These are phyloP conservation scores for Etia nguti DNA, from an alignment of 2,113 vertebrate species.

Conservation along the genomic window DNA sequence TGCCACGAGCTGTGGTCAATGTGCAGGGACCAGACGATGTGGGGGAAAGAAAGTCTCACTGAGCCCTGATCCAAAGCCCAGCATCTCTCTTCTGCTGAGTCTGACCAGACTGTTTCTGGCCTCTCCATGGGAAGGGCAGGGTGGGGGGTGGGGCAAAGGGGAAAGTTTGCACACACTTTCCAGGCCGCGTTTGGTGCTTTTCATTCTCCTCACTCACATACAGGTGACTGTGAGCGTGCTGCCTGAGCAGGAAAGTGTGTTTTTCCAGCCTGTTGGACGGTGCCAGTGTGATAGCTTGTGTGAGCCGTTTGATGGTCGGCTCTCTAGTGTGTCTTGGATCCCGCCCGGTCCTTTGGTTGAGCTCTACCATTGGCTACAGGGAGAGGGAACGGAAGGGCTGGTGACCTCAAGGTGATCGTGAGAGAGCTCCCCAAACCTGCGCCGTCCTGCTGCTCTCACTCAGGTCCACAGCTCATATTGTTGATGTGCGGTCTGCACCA, in stretches of 20 bases:
- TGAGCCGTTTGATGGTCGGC: constrained; percentile 23
- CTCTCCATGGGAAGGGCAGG: neutral
- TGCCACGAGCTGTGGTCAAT: neutral
- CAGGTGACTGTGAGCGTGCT: constrained; percentile 3
- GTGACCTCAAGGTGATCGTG: constrained; percentile 60
- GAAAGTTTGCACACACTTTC: constrained; percentile 1
- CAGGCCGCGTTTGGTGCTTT: neutral
- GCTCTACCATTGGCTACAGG: constrained; percentile 58
- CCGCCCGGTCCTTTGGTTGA: constrained; percentile 41
- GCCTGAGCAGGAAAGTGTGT: constrained; percentile 37
- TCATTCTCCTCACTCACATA: constrained; percentile 9
- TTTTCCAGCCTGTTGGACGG: constrained; percentile 23
- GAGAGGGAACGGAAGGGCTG: constrained; percentile 29
- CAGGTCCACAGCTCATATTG: constrained; percentile 80
- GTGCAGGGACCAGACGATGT: constrained; percentile 2
- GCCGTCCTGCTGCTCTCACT: constrained; percentile 62
- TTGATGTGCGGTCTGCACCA: constrained; percentile 93
- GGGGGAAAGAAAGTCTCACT: neutral
- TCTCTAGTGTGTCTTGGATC: constrained; percentile 34
- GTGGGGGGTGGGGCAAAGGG: neutral
- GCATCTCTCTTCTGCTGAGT: neutral
- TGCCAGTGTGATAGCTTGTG: constrained; percentile 34
- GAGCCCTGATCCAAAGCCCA: constrained; percentile 10
- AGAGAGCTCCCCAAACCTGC: constrained; percentile 78
- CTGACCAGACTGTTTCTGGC: neutral